These are phyloP conservation scores for Anabacerthia variegaticeps DNA, from an alignment of 2,797 vertebrate genomes.

Conservation along the genomic window DNA sequence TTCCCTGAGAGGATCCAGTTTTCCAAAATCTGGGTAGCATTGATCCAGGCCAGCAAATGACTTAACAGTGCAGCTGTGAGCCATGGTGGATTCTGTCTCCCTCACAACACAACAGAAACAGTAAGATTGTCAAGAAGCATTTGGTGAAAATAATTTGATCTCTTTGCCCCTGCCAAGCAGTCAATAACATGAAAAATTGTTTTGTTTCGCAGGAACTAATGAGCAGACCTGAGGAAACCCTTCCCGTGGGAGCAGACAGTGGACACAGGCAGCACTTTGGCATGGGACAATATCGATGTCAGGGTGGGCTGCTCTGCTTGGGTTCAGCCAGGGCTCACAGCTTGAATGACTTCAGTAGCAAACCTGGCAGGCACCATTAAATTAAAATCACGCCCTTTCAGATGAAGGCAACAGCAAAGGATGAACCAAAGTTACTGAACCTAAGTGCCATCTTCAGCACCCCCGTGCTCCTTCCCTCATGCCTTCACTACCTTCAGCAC, in stretches of 20 bases:
- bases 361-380: neutral
- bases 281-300: fast-evolving
- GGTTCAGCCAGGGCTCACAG: neutral
- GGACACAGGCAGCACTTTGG: neutral
- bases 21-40: neutral
- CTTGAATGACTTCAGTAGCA: fast-evolving
- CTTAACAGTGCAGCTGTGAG: neutral
- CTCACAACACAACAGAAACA: constrained; percentile 45
- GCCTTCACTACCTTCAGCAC: neutral
- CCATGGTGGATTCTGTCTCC: constrained; percentile 5
- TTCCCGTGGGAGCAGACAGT: neutral
- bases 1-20: neutral
- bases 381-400: neutral
- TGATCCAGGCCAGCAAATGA: constrained; percentile 10
- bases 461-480: neutral
- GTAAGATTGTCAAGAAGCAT: constrained; percentile 8
- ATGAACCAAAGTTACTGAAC: neutral
- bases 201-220: neutral
- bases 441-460: neutral
- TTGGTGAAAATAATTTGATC: neutral
- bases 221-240: neutral
- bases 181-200: neutral
- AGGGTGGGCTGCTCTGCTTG: neutral
- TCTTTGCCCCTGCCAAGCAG: constrained; percentile 38
- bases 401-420: neutral